Conservation (phyloP, 2,113 vertebrate species). For the Amia ocellicauda region DNA sequence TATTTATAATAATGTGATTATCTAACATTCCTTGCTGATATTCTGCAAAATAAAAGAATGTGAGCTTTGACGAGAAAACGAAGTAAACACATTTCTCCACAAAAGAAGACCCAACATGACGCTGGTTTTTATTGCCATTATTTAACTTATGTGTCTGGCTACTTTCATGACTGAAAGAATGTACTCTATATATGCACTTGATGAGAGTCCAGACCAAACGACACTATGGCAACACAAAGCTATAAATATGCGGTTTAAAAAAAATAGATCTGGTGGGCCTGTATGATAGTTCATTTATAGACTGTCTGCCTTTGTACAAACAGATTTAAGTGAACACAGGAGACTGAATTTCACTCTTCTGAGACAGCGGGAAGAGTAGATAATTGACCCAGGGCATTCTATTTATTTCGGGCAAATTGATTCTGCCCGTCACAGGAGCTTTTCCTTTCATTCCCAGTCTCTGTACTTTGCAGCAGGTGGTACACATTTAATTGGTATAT, state of each 20-base stretch:
- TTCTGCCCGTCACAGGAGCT: slow-evolving; percentile 31
- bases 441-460: background rate
- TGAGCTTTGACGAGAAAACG: too few species aligned
- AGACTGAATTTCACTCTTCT: slow-evolving; percentile 19
- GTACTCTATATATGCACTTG: too few species aligned
- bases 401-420: slow-evolving; percentile 41
- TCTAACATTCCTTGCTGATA: too few species aligned
- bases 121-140: too few species aligned
- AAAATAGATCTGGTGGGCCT: slow-evolving; percentile 20
- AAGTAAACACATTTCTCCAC: too few species aligned
- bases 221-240: background rate
- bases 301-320: slow-evolving; percentile 24
- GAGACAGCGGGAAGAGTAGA: slow-evolving; percentile 22
- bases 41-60: too few species aligned
- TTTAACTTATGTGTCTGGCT: too few species aligned
- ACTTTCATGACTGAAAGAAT: too few species aligned
- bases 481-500: slow-evolving; percentile 5
- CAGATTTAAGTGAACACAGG: slow-evolving; percentile 20
- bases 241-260: slow-evolving; percentile 38
- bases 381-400: slow-evolving; percentile 39
- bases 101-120: too few species aligned
- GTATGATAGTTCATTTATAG: slow-evolving; percentile 33
- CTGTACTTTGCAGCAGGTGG: slow-evolving; percentile 4
- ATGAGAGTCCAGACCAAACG: too few species aligned
- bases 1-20: too few species aligned